Evolutionary conservation across 1,140 invertebrate genomes (phyloP), one percentile per base, ranked within the genome.

Genomic region (Daktulosphaira vitifoliae): DNA sequence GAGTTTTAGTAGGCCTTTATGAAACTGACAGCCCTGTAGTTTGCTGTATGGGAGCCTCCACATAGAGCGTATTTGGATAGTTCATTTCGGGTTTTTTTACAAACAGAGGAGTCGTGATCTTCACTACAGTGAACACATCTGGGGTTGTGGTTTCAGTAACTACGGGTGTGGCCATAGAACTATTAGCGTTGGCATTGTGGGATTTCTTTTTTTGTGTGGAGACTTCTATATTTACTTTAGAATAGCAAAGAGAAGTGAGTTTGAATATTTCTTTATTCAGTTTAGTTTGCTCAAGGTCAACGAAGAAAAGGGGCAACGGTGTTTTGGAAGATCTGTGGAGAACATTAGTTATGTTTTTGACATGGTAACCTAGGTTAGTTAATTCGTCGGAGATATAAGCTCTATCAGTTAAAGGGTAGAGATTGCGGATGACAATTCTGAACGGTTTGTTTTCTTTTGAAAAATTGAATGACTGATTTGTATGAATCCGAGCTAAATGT

Each of bases 1-100:
- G 20, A 18, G 8, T 42, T 53, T 54, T 26, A 59, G 49, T 33
- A 72, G 25, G 54, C 72, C 67, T 62, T 72, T 56, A 65, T 72
- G 70, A 8, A 73, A 67, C 18, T 6, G 15, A 48, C 74, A 75
- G 3, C 71, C 72, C 69, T 72, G 44, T 74, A 75, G 66, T 72
- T 76, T 20, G 73, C 74, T 29, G 73, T 68, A 48, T 77, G 75
- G 7, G 71, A 65, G 37, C 72, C 69, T 5, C 68, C 53, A 52
- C 75, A 66, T 16, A 66, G 33, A 7, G 50, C 65, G 50, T 51
- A 66, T 33, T 23, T 66, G 20, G 65, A 50, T 22, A 33, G 50
- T 22, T 48, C 25, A 26, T 42, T 20, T 1, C 29, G 20, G 15
- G 9, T 7, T 38, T 51, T 65, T 51, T 48, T 5, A 65, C 65